These are phyloP conservation scores for Aphis craccivora DNA, from an alignment of 1,140 invertebrate species.

Conservation along the genomic window DNA sequence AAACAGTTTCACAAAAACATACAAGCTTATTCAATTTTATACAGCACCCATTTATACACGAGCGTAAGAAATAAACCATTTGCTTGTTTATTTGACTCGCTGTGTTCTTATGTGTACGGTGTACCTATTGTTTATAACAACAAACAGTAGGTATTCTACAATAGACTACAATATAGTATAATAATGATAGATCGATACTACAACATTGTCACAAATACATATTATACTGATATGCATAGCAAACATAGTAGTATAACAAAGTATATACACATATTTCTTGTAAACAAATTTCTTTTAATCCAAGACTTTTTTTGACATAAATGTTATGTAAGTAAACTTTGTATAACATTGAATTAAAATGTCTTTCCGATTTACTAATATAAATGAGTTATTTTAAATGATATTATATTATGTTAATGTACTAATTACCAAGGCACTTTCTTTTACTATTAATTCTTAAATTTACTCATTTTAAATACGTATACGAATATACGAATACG, in stretches of 20 bases:
- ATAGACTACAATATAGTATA: slow-evolving; percentile 32
- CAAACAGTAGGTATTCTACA: not conserved
- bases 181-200: slow-evolving; percentile 47
- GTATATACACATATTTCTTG: not conserved
- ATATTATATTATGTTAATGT: not conserved
- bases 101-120: not conserved
- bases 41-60: not conserved
- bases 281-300: not conserved
- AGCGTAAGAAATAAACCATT: slow-evolving; percentile 1
- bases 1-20: slow-evolving; percentile 18
- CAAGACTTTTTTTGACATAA: not conserved
- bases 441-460: not conserved
- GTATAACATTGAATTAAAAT: not conserved
- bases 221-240: not conserved
- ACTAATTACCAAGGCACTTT: not conserved
- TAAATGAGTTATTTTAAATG: not conserved
- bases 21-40: slow-evolving; percentile 17
- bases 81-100: not conserved
- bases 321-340: not conserved
- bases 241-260: not conserved
- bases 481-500: not conserved
- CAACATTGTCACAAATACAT: not conserved
- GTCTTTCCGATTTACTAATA: not conserved
- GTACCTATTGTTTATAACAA: slow-evolving; percentile 37
- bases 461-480: not conserved